Conservation (phyloP, 2,113 vertebrate species). For the Peucedramus taeniatus region DNA sequence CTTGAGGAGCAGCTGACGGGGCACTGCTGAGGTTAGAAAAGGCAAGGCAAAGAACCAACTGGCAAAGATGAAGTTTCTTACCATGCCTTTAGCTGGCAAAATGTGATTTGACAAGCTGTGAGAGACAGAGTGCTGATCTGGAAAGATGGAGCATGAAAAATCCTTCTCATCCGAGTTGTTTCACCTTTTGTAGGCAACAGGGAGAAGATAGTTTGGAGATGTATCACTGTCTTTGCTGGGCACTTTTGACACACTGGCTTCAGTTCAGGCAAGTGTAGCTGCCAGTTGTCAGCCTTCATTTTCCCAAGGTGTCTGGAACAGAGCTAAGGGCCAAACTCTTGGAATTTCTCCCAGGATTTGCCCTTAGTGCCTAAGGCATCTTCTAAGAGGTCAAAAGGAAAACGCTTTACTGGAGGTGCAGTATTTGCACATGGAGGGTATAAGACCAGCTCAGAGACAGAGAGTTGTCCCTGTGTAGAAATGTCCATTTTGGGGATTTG, state of each 20-base stretch:
- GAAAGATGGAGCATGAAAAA: slow-evolving; percentile 52
- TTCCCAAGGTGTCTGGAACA: neutral
- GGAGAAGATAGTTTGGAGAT: neutral
- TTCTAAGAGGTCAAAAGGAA: neutral
- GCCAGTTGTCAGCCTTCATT: neutral
- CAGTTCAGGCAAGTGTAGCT: neutral
- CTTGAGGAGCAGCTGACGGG: neutral
- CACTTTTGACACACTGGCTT: neutral
- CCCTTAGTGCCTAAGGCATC: neutral
- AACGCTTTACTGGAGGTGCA: neutral
- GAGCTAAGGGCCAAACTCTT: neutral
- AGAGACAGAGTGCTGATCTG: neutral
- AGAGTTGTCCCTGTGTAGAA: neutral
- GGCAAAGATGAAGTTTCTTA: slow-evolving; percentile 61
- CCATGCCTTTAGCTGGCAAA: slow-evolving; percentile 25
- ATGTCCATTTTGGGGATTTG: neutral
- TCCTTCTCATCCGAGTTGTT: neutral
- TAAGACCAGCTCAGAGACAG: neutral
- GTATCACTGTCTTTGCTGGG: neutral
- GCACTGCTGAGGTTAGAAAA: neutral
- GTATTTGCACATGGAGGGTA: neutral
- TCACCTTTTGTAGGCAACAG: neutral
- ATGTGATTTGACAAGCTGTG: slow-evolving; percentile 49
- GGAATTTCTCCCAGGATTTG: neutral
- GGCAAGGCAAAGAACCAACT: neutral